These are phyloP conservation scores for Bovichtus variegatus DNA, from an alignment of 2,797 vertebrate species.

Conservation along the genomic window DNA sequence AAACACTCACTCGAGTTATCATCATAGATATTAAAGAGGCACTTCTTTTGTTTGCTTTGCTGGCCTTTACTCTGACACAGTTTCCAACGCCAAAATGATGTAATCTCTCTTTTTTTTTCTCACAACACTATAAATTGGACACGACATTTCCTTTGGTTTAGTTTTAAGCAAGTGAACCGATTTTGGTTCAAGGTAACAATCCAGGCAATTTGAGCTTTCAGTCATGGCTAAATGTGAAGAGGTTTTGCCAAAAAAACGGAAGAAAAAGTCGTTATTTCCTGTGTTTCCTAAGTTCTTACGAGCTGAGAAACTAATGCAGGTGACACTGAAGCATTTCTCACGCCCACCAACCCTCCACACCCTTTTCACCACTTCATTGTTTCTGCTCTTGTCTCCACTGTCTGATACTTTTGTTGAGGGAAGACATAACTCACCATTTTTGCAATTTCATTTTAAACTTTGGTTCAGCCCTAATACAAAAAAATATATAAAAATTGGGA, in stretches of 20 bases:
- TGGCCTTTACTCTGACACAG: not conserved
- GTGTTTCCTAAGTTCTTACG: not conserved
- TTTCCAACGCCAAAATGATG: not conserved
- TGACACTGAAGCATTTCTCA: constrained; percentile 3
- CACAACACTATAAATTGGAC: not conserved
- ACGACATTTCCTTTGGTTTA: not conserved
- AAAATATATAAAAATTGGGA: not conserved
- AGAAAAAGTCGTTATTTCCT: not conserved
- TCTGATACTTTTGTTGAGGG: not conserved
- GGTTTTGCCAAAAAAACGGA: not conserved
- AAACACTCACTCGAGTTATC: constrained; percentile 22
- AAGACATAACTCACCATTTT: not conserved
- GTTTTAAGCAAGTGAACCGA: not conserved
- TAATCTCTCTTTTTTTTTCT: not conserved
- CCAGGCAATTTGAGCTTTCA: not conserved
- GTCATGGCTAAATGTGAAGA: not conserved
- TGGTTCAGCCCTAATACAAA: not conserved
- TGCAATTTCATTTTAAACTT: not conserved
- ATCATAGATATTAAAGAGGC: constrained; percentile 26
- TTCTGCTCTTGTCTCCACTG: not conserved
- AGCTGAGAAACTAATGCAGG: constrained; percentile 2
- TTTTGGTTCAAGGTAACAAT: not conserved
- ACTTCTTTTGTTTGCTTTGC: constrained; percentile 28
- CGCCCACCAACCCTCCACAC: not conserved
- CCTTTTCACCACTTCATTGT: constrained; percentile 8